Percentiles rank a stretch among this genome's conserved stretches.
Evolutionary conservation across 2,113 vertebrate genomes (phyloP).

Genomic region (Tapirus terrestris): DNA sequence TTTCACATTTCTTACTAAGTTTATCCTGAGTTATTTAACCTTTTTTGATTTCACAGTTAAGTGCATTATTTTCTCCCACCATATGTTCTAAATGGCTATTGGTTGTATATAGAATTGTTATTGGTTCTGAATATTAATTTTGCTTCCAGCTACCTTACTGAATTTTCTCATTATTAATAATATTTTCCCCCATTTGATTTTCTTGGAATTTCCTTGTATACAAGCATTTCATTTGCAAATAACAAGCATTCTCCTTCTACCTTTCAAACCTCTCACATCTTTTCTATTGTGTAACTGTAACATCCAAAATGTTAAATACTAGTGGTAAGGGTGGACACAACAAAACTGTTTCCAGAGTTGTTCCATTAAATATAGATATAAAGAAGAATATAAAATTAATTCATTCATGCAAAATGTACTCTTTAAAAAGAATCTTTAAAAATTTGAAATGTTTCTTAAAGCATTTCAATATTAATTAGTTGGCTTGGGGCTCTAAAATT

Average conservation of each 20-base stretch:
- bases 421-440: conserved; percentile 4
- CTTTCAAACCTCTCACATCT: neutral
- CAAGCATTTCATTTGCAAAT: neutral
- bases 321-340: neutral
- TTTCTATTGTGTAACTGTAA: neutral
- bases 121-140: conserved; percentile 1
- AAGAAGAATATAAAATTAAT: conserved; percentile 21
- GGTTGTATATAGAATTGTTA: neutral
- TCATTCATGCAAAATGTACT: conserved; percentile 18
- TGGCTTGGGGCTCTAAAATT: neutral
- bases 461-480: conserved; percentile 29
- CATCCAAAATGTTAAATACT: neutral
- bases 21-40: neutral
- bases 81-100: conserved; percentile 4
- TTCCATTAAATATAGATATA: neutral
- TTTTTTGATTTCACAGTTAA: conserved; percentile 2
- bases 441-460: conserved; percentile 39
- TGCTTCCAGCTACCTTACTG: neutral
- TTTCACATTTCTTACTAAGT: conserved; percentile 28
- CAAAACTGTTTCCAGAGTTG: neutral
- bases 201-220: neutral
- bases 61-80: neutral
- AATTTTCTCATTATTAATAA: neutral
- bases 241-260: neutral
- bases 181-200: neutral